Evolutionary conservation across 2,797 vertebrate species (phyloP).

Genomic region (Rhynchotus rufescens): DNA sequence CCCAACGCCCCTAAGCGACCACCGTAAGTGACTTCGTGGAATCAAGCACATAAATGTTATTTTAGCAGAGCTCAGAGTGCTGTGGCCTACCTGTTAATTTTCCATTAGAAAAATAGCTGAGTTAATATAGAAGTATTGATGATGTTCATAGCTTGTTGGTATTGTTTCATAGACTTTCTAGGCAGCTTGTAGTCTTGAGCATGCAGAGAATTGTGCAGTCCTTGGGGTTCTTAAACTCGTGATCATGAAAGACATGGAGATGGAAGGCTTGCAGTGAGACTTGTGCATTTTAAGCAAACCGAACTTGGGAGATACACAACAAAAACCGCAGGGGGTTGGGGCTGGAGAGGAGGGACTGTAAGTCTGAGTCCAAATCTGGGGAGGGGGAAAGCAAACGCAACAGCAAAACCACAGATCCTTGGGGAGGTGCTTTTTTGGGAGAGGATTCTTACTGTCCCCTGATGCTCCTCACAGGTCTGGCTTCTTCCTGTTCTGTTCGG

Average conservation of each 20-base stretch:
- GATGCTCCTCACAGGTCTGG: constrained; percentile 82
- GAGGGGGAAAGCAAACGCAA: too few species aligned
- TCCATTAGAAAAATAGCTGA: background rate
- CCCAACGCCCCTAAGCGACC: constrained; percentile 89
- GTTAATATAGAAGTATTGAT: rapidly evolving
- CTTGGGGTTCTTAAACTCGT: background rate
- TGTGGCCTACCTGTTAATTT: background rate
- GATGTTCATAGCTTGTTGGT: background rate
- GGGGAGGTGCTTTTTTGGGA: background rate
- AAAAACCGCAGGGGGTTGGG: background rate
- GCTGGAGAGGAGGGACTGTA: background rate
- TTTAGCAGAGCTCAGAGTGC: background rate
- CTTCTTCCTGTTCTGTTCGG: constrained; percentile 90
- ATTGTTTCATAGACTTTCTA: background rate
- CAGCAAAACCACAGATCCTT: background rate
- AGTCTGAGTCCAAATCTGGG: background rate
- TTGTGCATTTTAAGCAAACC: background rate
- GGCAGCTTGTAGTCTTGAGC: background rate
- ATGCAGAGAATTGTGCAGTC: background rate
- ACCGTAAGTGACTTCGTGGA: constrained; percentile 79
- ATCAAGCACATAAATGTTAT: rapidly evolving
- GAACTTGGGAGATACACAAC: background rate
- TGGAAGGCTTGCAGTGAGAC: background rate
- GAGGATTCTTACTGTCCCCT: background rate
- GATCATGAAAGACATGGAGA: background rate